These are phyloP conservation scores for Erpetoichthys calabaricus DNA, from an alignment of 2,797 vertebrate species.

Conservation along the genomic window DNA sequence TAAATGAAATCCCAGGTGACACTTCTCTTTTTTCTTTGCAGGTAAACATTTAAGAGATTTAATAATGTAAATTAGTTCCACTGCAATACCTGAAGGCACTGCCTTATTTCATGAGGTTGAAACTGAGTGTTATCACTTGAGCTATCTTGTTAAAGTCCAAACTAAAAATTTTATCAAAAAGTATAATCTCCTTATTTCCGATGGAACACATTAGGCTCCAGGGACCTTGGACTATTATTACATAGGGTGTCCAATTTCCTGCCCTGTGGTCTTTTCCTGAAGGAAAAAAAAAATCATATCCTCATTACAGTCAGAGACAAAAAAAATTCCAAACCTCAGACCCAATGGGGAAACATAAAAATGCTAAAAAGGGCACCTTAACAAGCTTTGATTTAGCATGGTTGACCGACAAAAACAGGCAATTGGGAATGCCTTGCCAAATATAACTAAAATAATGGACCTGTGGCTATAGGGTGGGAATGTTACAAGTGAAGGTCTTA, in stretches of 20 bases:
- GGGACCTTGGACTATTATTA: background rate
- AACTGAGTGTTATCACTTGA: background rate
- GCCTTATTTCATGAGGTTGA: no score
- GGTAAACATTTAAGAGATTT: no score
- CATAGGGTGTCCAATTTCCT: slow-evolving; percentile 4
- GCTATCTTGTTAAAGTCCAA: slow-evolving; percentile 1
- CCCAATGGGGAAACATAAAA: slow-evolving; percentile 18
- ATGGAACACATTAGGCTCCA: slow-evolving; percentile 4
- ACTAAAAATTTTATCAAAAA: slow-evolving; percentile 2
- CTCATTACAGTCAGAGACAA: slow-evolving; percentile 10
- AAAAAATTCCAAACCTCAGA: slow-evolving; percentile 9
- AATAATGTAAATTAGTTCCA: no score
- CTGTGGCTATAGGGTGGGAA: slow-evolving; percentile 9
- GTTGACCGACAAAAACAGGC: slow-evolving; percentile 21
- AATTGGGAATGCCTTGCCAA: slow-evolving; percentile 18
- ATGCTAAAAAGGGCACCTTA: slow-evolving; percentile 19
- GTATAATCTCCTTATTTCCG: slow-evolving; percentile 3
- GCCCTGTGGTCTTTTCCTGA: slow-evolving; percentile 1
- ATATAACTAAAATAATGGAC: slow-evolving; percentile 15
- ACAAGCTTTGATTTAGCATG: slow-evolving; percentile 25
- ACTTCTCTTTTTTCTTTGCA: no score
- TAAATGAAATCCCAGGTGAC: no score
- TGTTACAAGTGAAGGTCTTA: slow-evolving; percentile 1
- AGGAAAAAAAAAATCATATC: slow-evolving; percentile 6
- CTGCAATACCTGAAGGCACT: no score